phyloP scores from a whole-genome alignment of 2,797 vertebrate genomes.

The Echeneis naucrates region DNA sequence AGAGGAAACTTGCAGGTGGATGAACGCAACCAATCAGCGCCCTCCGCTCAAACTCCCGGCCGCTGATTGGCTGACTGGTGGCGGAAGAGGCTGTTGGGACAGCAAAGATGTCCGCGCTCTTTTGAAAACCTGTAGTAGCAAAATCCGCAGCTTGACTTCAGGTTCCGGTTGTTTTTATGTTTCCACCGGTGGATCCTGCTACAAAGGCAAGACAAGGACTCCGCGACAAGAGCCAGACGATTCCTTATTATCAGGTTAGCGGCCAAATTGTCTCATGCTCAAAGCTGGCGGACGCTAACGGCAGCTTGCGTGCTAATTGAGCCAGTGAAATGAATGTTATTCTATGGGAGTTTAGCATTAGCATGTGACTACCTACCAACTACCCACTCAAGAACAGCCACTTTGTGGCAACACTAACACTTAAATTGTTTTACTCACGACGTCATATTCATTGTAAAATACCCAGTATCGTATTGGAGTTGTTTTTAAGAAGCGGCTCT shows the following conservation, averaged over 20 bases:
- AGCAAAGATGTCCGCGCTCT: conserved; percentile 90
- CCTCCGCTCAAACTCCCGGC: background rate
- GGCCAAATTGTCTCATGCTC: conserved; percentile 12
- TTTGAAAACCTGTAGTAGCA: conserved; percentile 82
- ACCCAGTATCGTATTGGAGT: background rate
- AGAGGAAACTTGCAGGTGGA: too few species aligned
- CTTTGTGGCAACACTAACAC: too few species aligned
- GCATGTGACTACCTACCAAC: conserved; percentile 16
- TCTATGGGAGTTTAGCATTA: conserved; percentile 25
- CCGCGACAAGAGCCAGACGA: conserved; percentile 79
- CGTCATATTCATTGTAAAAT: background rate
- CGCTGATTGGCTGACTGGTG: conserved; percentile 69
- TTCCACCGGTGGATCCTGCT: conserved; percentile 25
- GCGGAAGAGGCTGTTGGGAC: conserved; percentile 85
- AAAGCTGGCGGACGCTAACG: conserved; percentile 57
- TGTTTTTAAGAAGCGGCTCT: background rate
- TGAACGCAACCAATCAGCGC: conserved; percentile 26
- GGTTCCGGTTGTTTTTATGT: conserved; percentile 55
- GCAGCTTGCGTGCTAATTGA: conserved; percentile 52
- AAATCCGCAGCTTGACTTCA: conserved; percentile 30
- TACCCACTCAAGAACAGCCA: conserved; percentile 3
- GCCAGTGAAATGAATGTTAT: background rate
- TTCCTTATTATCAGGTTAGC: conserved; percentile 85
- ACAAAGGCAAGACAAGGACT: conserved; percentile 73
- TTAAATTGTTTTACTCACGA: background rate